These are phyloP conservation scores for Liparis tanakae DNA, from an alignment of 2,797 vertebrate species.

Conservation along the genomic window DNA sequence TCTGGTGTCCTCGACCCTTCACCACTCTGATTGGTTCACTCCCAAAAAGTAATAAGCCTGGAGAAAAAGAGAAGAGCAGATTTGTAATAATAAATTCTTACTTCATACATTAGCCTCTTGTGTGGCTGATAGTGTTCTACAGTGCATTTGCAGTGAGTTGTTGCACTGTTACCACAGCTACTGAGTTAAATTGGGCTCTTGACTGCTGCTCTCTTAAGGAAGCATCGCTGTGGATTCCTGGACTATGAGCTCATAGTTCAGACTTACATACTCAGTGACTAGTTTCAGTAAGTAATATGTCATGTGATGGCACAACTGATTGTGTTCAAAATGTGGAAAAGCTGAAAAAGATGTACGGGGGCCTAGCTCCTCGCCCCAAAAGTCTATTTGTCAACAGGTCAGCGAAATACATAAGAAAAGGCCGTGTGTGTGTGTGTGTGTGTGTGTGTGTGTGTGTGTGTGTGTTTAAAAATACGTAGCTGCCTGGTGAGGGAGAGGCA, in stretches of 20 bases:
- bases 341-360: neutral
- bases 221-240: constrained; percentile 71
- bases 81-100: constrained; percentile 13
- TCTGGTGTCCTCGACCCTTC: constrained; percentile 11
- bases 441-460: constrained; percentile 21
- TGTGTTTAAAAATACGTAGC: constrained; percentile 71
- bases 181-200: constrained; percentile 72
- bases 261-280: constrained; percentile 42
- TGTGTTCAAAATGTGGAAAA: constrained; percentile 9
- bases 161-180: constrained; percentile 68
- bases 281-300: constrained; percentile 39
- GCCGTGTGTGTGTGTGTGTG: constrained; percentile 28
- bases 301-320: constrained; percentile 9
- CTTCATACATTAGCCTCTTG: neutral
- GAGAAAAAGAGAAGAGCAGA: constrained; percentile 20
- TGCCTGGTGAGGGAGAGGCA: constrained; percentile 68
- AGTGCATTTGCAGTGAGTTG: constrained; percentile 40
- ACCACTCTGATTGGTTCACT: constrained; percentile 33
- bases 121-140: constrained; percentile 22
- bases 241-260: constrained; percentile 79
- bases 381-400: constrained; percentile 4
- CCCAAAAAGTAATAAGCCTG: constrained; percentile 28
- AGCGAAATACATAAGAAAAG: constrained; percentile 5
- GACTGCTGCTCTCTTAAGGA: constrained; percentile 72
- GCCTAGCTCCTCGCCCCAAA: neutral